phyloP scores from a whole-genome alignment of 2,888 invertebrate genomes.

The Endotricha flammealis region DNA sequence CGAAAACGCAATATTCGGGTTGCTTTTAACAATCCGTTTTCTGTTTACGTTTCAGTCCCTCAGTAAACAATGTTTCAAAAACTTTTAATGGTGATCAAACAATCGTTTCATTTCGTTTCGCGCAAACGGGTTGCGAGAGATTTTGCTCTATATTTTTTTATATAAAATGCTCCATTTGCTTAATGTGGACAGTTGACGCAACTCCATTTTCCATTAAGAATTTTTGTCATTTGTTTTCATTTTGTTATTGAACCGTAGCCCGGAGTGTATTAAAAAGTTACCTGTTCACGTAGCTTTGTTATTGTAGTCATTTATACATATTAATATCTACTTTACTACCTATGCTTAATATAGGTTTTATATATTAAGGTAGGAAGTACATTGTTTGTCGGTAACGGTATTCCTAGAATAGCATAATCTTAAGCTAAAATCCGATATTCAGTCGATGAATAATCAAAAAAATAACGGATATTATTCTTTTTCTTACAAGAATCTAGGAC shows the following conservation, averaged over 20 bases:
- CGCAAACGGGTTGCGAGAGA: conserved; percentile 33
- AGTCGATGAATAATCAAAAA: no score
- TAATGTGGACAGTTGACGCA: conserved; percentile 37
- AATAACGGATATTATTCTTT: no score
- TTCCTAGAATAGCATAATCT: no score
- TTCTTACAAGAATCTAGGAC: no score
- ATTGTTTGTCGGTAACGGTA: no score
- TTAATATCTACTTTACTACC: no score
- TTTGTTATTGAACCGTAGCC: conserved; percentile 9
- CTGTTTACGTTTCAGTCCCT: conserved; percentile 42
- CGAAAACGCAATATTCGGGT: conserved; percentile 23
- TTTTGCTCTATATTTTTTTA: conserved; percentile 20
- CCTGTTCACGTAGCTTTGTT: no score
- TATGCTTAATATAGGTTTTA: no score
- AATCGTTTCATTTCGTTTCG: conserved; percentile 52
- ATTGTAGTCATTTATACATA: no score
- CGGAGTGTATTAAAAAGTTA: conserved; percentile 23
- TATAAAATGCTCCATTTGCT: conserved; percentile 34
- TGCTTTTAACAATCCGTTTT: conserved; percentile 34
- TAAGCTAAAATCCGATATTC: no score
- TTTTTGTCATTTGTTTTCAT: conserved; percentile 20
- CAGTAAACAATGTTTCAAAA: conserved; percentile 56
- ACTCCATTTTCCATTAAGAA: conserved; percentile 28
- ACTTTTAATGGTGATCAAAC: conserved; percentile 72
- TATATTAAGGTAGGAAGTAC: no score